These are phyloP conservation scores for Physella acuta DNA, from an alignment of 1,140 invertebrate genomes.

Conservation along the genomic window DNA sequence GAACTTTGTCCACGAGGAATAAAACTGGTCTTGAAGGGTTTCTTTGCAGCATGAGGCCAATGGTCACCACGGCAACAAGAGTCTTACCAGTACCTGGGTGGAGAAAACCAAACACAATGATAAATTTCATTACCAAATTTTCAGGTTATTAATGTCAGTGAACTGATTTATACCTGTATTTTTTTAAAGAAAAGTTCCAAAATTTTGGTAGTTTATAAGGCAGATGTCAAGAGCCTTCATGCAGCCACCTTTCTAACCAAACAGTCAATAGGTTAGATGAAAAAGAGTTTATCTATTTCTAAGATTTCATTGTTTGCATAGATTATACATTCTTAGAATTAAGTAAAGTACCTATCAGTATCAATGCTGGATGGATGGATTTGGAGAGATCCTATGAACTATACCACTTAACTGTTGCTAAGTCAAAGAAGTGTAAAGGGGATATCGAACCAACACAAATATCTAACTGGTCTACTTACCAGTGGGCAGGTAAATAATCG, in stretches of 20 bases:
- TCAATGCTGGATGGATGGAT: too few species aligned
- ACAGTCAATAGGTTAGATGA: background rate
- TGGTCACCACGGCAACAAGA: conserved; percentile 47
- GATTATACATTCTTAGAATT: too few species aligned
- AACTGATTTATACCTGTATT: background rate
- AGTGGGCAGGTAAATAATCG: conserved; percentile 53
- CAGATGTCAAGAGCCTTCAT: background rate
- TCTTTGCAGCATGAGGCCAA: conserved; percentile 45
- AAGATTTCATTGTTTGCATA: too few species aligned
- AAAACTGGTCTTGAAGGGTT: conserved; percentile 47
- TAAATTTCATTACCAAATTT: background rate
- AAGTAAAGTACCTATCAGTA: too few species aligned
- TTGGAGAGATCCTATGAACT: too few species aligned
- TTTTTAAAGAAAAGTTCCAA: background rate
- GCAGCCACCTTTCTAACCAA: background rate
- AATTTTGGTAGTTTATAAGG: background rate
- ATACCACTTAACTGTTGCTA: too few species aligned
- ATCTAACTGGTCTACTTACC: too few species aligned
- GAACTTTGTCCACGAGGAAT: conserved; percentile 55
- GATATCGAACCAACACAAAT: background rate
- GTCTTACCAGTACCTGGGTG: conserved; percentile 55
- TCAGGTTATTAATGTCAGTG: background rate
- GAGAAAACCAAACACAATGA: background rate
- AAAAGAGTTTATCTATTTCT: too few species aligned
- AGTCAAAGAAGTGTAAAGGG: background rate